Percentiles rank a stretch among this genome's conserved stretches.
These are phyloP conservation scores for Cyrtorhinus lividipennis DNA, from an alignment of 1,140 invertebrate genomes.

Conservation along the genomic window DNA sequence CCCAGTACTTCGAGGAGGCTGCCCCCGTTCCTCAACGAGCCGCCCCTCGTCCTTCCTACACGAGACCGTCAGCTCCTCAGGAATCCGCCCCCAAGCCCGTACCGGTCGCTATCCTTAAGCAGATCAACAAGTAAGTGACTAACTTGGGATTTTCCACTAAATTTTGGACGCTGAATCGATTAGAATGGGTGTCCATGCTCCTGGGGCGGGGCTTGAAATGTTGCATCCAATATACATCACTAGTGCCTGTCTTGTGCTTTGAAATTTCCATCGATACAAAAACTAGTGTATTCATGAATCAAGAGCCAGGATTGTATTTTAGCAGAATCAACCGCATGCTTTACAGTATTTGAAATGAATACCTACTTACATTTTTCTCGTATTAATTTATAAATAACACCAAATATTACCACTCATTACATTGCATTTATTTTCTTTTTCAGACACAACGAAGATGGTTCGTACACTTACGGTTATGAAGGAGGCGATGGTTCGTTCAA, in stretches of 20 bases:
- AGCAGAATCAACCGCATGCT: no score
- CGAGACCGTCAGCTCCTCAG: constrained; percentile 30
- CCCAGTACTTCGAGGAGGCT: constrained; percentile 36
- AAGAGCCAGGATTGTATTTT: neutral
- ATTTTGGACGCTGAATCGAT: no score
- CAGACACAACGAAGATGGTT: constrained; percentile 71
- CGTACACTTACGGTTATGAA: constrained; percentile 76
- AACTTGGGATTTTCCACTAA: neutral
- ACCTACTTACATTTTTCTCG: no score
- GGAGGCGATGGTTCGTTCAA: constrained; percentile 71
- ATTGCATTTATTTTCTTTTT: no score
- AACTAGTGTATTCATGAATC: neutral
- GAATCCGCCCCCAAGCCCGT: constrained; percentile 39
- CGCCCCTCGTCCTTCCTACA: constrained; percentile 30
- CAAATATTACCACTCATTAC: no score
- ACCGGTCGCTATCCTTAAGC: constrained; percentile 64
- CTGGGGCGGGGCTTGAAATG: neutral
- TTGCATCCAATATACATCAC: no score
- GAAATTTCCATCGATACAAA: neutral
- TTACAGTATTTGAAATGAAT: no score
- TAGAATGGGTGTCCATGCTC: neutral
- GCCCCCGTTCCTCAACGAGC: constrained; percentile 35
- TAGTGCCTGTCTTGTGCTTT: no score
- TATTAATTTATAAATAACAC: no score
- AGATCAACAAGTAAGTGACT: constrained; percentile 58